A percentile compares a stretch with the other conserved stretches of the same genome.
phyloP scores from a whole-genome alignment of 30 jellyfish, hydroid and myxozoan genomes.

The Chrysaora quinquecirrha region DNA sequence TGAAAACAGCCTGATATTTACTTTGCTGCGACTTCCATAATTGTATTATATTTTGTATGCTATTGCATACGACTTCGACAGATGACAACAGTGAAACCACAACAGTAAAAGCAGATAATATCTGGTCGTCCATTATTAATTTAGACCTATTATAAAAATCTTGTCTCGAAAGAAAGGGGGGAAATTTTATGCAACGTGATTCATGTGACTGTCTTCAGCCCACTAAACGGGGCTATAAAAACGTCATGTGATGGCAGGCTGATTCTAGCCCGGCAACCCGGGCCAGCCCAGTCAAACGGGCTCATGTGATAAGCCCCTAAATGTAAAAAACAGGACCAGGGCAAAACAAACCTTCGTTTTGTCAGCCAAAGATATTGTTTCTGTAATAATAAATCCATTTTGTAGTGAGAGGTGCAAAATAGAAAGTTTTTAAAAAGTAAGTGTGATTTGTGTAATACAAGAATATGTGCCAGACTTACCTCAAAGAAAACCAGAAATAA shows the following conservation, averaged over 20 bases:
- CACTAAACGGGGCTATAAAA: no score
- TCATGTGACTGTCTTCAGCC: no score
- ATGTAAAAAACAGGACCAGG: background rate
- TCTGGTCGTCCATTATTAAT: no score
- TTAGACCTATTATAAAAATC: no score
- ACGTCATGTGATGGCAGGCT: no score
- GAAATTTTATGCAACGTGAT: no score
- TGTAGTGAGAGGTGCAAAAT: background rate
- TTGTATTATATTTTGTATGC: no score
- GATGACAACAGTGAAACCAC: constrained; percentile 4
- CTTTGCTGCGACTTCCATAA: no score
- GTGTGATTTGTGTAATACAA: background rate
- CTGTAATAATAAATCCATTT: background rate
- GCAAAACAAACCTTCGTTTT: background rate
- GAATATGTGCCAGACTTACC: constrained; percentile 30
- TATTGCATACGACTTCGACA: background rate
- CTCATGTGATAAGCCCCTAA: no score
- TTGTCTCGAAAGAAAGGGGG: background rate
- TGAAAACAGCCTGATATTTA: no score
- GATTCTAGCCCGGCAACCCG: background rate
- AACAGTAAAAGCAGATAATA: no score
- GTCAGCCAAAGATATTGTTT: background rate
- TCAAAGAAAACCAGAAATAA: constrained; percentile 31
- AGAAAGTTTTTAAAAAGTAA: background rate
- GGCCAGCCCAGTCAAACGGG: no score